A percentile compares a stretch with the other conserved stretches of the same genome.
Evolutionary conservation across 2,888 invertebrate genomes (phyloP).

Genomic region (Hirtodrosophila trivittata): DNA sequence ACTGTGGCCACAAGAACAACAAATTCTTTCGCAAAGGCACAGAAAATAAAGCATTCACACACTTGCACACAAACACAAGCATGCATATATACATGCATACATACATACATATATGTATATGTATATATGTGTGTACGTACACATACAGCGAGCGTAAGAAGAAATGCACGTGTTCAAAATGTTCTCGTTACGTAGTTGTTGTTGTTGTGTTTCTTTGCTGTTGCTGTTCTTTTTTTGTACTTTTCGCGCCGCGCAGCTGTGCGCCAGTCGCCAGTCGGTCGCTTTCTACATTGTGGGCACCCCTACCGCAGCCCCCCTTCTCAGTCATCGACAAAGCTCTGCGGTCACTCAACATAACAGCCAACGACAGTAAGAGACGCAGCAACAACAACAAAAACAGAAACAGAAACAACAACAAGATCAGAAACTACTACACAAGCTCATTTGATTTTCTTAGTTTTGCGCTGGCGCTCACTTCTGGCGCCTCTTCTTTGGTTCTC

Average conservation of each 20-base stretch:
- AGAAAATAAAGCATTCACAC: constrained; percentile 23
- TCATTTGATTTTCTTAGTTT: constrained; percentile 51
- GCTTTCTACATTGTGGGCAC: constrained; percentile 65
- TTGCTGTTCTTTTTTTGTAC: constrained; percentile 57
- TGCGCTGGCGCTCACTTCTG: constrained; percentile 43
- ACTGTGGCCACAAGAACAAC: constrained; percentile 59
- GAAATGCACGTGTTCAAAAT: constrained; percentile 76
- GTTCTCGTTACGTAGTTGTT: constrained; percentile 66
- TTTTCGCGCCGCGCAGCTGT: constrained; percentile 74
- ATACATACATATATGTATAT: constrained; percentile 14
- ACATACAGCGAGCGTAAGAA: constrained; percentile 54
- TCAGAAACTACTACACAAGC: constrained; percentile 1
- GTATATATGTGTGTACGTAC: constrained; percentile 6
- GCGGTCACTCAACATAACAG: constrained; percentile 67
- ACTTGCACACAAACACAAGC: constrained; percentile 11
- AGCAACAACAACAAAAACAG: constrained; percentile 21
- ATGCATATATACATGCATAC: constrained; percentile 16
- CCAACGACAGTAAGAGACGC: constrained; percentile 50
- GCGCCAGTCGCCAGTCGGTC: constrained; percentile 76
- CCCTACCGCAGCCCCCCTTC: constrained; percentile 7
- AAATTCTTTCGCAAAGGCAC: constrained; percentile 65
- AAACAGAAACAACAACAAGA: constrained; percentile 14
- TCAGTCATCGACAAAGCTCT: constrained; percentile 36
- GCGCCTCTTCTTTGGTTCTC: constrained; percentile 47
- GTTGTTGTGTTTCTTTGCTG: constrained; percentile 36